Conservation (phyloP, 2,797 vertebrate species). For the Cottoperca gobio region DNA sequence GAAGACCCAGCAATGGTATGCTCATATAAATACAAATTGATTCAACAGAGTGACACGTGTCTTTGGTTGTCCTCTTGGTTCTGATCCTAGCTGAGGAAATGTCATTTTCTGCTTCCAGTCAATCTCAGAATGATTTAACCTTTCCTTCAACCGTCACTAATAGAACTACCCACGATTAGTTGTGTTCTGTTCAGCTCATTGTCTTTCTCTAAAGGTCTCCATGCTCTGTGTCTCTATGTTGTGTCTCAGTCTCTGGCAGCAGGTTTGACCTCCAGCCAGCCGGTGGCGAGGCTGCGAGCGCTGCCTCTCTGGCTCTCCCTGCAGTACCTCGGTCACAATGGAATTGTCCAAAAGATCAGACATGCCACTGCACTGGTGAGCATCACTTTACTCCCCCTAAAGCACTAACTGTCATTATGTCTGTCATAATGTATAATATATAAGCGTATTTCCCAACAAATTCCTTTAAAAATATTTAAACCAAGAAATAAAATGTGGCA, state of each 20-base stretch:
- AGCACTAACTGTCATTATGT: background rate
- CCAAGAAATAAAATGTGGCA: background rate
- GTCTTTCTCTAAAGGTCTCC: background rate
- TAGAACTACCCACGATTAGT: background rate
- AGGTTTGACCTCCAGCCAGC: slow-evolving; percentile 93
- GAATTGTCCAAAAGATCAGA: slow-evolving; percentile 92
- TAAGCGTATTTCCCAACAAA: background rate
- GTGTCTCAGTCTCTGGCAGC: slow-evolving; percentile 90
- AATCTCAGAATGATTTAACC: background rate
- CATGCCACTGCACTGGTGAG: slow-evolving; percentile 90
- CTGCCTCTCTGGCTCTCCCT: slow-evolving; percentile 96
- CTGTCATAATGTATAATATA: background rate
- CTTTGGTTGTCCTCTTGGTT: background rate
- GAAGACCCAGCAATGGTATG: slow-evolving; percentile 95
- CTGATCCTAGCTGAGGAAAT: background rate
- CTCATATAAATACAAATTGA: background rate
- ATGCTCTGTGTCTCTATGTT: slow-evolving; percentile 5
- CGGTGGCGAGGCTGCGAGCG: slow-evolving; percentile 92
- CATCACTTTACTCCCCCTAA: background rate
- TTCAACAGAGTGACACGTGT: background rate
- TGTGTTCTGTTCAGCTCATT: background rate
- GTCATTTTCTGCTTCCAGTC: background rate
- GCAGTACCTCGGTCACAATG: slow-evolving; percentile 94
- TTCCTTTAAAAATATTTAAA: background rate
- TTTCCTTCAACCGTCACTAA: background rate